Evolutionary conservation across 2,888 invertebrate genomes (phyloP), one percentile per base, ranked within the genome.

Genomic region (Cotesia congregata): DNA sequence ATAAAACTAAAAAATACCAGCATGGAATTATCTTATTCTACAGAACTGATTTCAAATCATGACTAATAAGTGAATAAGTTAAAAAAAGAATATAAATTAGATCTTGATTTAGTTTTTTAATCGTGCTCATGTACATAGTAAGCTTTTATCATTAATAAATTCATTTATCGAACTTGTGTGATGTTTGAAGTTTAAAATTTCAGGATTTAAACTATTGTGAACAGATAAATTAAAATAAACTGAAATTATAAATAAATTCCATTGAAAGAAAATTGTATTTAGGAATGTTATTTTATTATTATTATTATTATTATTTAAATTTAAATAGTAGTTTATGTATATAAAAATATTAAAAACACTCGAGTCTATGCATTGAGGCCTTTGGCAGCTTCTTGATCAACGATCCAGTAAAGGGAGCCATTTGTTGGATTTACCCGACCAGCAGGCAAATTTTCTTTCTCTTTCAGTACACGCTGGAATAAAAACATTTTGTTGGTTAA

Each of bases 391-490:
- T 81, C 85, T 79, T 85, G 73, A 68, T 89, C 89, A 20, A 89
- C 75, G 78, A 89, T 85, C 93, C 93, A 93, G 82, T 93, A 91
- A 0, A 96, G 89, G 72, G 92, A 90, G 15, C 96, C 96, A 78
- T 91, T 89, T 5, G 89, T 90, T 0, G 96, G 96, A 78, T 92
- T 91, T 12, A 98, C 96, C 86, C 93, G 90, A 0, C 92, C 92
- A 0, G 96, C 95, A 6, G 98, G 98, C 30, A 97, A 90, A 72
- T 92, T 91, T 85, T 96, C 96, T 75, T 93, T 92, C 78, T 95
- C 93, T 81, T 93, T 92, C 77, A 97, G 90, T 78, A 97, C 94
- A 82, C 93, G 93, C 97, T 97, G 90, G 1, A 92, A 93, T 82
- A 71, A 70, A 76, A 75, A 30, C 30, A 30, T 30, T 30, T 39